Evolutionary conservation across 2,113 vertebrate species (phyloP).

Genomic region (Semicossyphus pulcher): DNA sequence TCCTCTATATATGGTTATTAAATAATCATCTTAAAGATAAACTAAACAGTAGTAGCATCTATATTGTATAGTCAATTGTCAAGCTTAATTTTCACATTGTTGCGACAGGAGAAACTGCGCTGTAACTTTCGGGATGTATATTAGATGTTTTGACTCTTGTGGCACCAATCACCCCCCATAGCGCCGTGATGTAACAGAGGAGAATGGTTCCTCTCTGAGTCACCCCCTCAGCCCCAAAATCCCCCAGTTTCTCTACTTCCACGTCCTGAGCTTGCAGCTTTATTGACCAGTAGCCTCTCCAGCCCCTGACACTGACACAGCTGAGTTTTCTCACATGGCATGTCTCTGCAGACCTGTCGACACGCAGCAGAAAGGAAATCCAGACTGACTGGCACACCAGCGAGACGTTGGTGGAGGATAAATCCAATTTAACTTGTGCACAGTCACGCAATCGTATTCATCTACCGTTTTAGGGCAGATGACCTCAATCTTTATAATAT

Average conservation of each 20-base stretch:
- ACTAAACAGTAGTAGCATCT: not conserved
- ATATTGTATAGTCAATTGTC: not conserved
- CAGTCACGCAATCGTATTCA: slow-evolving; percentile 19
- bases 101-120: not conserved
- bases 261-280: slow-evolving; percentile 62
- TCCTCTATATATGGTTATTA: not conserved
- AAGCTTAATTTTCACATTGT: not conserved
- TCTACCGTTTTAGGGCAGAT: slow-evolving; percentile 9
- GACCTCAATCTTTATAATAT: slow-evolving; percentile 22
- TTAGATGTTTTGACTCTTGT: not conserved
- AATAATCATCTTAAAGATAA: too few relatives aligned
- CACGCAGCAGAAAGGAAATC: slow-evolving; percentile 25
- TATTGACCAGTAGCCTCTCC: slow-evolving; percentile 55
- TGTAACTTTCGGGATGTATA: not conserved
- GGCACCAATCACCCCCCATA: slow-evolving; percentile 58
- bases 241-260: slow-evolving; percentile 53
- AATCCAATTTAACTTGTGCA: slow-evolving; percentile 42
- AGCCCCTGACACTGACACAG: slow-evolving; percentile 26
- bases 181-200: slow-evolving; percentile 64
- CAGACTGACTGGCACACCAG: slow-evolving; percentile 32
- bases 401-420: slow-evolving; percentile 33
- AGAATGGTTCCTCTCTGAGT: slow-evolving; percentile 59
- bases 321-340: slow-evolving; percentile 44
- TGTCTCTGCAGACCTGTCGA: slow-evolving; percentile 55
- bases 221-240: slow-evolving; percentile 46